phyloP scores from a whole-genome alignment of 2,113 vertebrate genomes.

The Sebastes fasciatus region DNA sequence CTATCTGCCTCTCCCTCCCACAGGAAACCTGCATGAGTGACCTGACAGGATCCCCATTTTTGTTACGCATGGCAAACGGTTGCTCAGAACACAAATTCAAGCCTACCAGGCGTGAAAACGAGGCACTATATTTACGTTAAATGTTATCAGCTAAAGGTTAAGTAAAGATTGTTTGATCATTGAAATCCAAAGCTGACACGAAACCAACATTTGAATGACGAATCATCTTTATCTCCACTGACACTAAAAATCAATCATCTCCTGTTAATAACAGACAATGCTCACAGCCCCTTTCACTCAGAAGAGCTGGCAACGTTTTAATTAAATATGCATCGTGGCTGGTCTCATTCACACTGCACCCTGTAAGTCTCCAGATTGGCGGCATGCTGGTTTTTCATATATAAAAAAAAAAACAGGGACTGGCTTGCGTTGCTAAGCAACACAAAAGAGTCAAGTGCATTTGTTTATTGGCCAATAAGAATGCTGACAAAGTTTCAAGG shows the following conservation, averaged over 20 bases:
- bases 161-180: neutral
- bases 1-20: neutral
- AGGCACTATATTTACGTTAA: neutral
- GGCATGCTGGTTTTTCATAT: constrained; percentile 75
- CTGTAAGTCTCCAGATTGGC: constrained; percentile 74
- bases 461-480: constrained; percentile 75
- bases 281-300: constrained; percentile 19
- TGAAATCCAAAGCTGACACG: constrained; percentile 20
- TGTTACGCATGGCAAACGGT: constrained; percentile 72
- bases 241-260: constrained; percentile 28
- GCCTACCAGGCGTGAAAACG: neutral
- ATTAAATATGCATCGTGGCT: constrained; percentile 66
- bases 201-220: constrained; percentile 11
- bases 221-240: constrained; percentile 14
- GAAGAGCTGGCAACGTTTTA: constrained; percentile 50
- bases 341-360: constrained; percentile 65
- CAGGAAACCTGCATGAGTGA: constrained; percentile 85
- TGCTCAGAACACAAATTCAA: constrained; percentile 17
- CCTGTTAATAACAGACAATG: constrained; percentile 19
- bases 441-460: constrained; percentile 79
- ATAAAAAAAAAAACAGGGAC: constrained; percentile 75
- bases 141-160: neutral
- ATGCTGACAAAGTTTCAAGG: constrained; percentile 76
- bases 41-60: constrained; percentile 66
- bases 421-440: constrained; percentile 80